Percentiles rank a stretch among this genome's conserved stretches.
Evolutionary conservation across 2,113 vertebrate species (phyloP).

Genomic region (Rynchops niger): DNA sequence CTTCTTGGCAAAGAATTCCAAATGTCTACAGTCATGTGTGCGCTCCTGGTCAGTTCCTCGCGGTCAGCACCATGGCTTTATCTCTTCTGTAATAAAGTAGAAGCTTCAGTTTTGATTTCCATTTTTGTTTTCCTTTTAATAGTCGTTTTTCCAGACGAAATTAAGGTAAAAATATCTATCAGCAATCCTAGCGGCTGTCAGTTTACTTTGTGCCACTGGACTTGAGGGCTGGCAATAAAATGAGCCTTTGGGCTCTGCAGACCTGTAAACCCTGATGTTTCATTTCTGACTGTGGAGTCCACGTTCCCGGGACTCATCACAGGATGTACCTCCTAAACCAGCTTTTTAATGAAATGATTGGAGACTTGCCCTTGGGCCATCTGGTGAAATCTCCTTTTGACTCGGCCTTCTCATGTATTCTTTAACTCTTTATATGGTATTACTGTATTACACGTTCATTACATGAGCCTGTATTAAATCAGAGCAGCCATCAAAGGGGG

Average conservation of each 20-base stretch:
- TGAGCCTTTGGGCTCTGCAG: not conserved
- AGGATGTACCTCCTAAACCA: not conserved
- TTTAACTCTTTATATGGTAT: not conserved
- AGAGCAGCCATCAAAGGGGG: not conserved
- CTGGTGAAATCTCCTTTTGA: not conserved
- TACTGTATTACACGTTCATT: not conserved
- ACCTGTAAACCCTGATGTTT: not conserved
- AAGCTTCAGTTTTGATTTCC: not conserved
- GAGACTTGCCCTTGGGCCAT: not conserved
- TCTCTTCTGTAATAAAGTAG: not conserved
- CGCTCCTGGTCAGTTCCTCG: not conserved
- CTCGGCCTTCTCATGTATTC: not conserved
- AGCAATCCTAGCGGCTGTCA: not conserved
- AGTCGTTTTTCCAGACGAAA: not conserved
- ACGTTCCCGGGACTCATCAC: not conserved
- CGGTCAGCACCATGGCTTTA: not conserved
- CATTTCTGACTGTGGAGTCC: not conserved
- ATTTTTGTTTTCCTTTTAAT: not conserved
- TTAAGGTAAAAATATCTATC: not conserved
- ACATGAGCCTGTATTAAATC: not conserved
- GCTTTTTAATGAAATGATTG: not conserved
- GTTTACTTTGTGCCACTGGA: not conserved
- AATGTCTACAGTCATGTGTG: not conserved
- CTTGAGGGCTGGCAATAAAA: not conserved
- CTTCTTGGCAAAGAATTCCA: not conserved